phyloP scores from a whole-genome alignment of 2,113 vertebrate genomes.

The Eulacestoma nigropectus region DNA sequence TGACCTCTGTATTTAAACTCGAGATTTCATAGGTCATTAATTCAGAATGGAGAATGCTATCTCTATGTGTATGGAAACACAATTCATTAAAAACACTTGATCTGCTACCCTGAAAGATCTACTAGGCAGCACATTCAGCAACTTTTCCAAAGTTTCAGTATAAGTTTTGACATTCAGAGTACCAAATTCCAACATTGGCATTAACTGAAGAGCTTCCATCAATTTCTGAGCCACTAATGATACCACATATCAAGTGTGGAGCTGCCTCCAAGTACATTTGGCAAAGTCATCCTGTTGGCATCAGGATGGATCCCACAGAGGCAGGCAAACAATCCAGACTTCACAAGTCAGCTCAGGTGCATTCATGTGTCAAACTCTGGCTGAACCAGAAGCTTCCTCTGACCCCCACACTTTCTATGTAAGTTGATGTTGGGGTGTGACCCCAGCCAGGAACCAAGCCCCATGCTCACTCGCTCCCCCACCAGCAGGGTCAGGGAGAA shows the following conservation, averaged over 20 bases:
- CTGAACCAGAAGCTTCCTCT: neutral
- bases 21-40: constrained; percentile 47
- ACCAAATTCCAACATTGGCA: neutral
- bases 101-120: neutral
- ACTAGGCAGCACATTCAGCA: neutral
- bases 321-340: neutral
- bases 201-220: neutral
- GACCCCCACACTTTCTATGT: neutral
- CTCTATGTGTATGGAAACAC: neutral
- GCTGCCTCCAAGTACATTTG: neutral
- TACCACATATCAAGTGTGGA: neutral
- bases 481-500: neutral
- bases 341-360: neutral
- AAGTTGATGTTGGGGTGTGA: fast-evolving
- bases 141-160: neutral
- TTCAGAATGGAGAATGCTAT: neutral
- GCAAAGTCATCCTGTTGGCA: neutral
- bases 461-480: fast-evolving
- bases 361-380: neutral
- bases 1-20: constrained; percentile 39
- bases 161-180: neutral
- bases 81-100: constrained; percentile 2
- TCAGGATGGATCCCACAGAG: neutral
- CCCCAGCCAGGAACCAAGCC: neutral
- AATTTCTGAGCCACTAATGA: neutral